phyloP scores from a whole-genome alignment of 2,797 vertebrate genomes.

The Phalanger gymnotis region DNA sequence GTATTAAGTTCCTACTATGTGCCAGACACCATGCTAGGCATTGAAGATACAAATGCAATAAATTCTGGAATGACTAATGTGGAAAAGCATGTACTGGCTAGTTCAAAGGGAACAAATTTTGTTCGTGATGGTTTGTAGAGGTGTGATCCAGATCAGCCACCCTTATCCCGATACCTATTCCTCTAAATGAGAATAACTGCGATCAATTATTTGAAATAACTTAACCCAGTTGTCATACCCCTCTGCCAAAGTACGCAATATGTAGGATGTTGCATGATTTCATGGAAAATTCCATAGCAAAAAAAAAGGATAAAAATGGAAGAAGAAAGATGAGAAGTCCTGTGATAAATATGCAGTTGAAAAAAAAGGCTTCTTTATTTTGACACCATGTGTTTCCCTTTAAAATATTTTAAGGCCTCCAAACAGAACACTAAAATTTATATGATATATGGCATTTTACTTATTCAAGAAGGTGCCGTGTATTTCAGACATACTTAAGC shows the following conservation, averaged over 20 bases:
- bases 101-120: not conserved
- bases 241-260: not conserved
- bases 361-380: conserved; percentile 31
- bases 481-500: conserved; percentile 31
- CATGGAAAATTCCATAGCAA: not conserved
- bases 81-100: not conserved
- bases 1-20: not conserved
- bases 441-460: conserved; percentile 13
- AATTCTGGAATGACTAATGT: not conserved
- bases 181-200: not conserved
- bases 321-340: conserved; percentile 48
- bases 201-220: not conserved
- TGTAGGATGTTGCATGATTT: not conserved
- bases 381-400: conserved; percentile 18
- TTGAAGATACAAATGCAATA: not conserved
- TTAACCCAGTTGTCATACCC: not conserved
- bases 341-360: conserved; percentile 1
- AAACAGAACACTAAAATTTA: conserved; percentile 53
- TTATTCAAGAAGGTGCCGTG: conserved; percentile 38
- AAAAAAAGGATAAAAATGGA: conserved; percentile 22
- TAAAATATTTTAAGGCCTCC: conserved; percentile 55
- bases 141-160: not conserved
- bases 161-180: not conserved
- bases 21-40: not conserved
- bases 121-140: not conserved